Evolutionary conservation across 1,140 invertebrate species (phyloP).

Genomic region (Caenorhabditis tropicalis): DNA sequence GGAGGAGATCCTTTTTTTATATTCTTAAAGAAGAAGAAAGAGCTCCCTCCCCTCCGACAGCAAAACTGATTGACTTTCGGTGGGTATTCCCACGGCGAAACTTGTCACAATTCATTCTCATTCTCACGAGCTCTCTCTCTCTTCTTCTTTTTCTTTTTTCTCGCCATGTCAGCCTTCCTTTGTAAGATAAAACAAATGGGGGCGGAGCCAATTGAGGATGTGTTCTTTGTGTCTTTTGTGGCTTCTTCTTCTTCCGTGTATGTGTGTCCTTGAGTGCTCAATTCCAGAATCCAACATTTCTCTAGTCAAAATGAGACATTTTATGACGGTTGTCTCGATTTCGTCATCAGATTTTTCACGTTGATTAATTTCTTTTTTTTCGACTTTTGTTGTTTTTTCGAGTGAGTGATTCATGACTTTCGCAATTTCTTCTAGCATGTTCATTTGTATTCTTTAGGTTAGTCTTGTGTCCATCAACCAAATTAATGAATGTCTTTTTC

Average conservation of each 20-base stretch:
- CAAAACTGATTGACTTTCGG: constrained; percentile 37
- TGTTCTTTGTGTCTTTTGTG: neutral
- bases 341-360: neutral
- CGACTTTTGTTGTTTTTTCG: neutral
- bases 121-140: constrained; percentile 6
- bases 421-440: neutral
- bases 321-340: neutral
- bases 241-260: neutral
- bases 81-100: constrained; percentile 36
- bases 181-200: neutral
- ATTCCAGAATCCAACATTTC: too few species aligned
- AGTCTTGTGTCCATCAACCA: neutral
- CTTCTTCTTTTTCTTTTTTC: neutral
- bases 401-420: neutral
- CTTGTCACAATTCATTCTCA: constrained; percentile 43
- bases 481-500: too few species aligned
- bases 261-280: neutral
- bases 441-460: neutral
- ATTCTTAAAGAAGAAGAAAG: neutral
- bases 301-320: neutral
- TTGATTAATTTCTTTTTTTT: neutral
- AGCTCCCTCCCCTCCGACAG: too few species aligned
- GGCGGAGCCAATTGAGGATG: neutral
- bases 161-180: neutral
- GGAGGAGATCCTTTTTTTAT: neutral